Conservation (phyloP, 1,140 invertebrate genomes). For the Megalopta genalis region DNA sequence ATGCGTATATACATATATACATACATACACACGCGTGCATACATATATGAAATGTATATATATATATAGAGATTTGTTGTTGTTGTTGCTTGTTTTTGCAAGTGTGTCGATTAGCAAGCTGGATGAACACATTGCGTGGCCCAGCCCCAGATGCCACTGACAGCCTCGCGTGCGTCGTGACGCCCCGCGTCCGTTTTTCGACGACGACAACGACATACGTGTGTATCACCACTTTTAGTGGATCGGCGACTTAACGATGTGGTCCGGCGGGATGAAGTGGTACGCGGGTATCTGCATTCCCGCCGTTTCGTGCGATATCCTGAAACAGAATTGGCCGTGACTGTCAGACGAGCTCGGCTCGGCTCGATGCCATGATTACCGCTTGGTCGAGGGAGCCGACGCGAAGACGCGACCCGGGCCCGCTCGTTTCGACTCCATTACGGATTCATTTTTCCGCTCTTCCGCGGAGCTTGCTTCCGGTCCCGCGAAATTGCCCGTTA, state of each 20-base stretch:
- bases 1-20: too few relatives aligned
- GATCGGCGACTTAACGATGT: conserved; percentile 94
- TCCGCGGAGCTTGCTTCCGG: too few relatives aligned
- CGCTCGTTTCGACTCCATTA: background rate
- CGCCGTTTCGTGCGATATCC: conserved; percentile 95
- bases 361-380: too few relatives aligned
- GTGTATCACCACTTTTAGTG: conserved; percentile 84
- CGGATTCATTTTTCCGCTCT: too few relatives aligned
- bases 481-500: too few relatives aligned
- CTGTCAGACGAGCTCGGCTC: conserved; percentile 31
- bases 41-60: background rate
- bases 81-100: conserved; percentile 36
- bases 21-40: too few relatives aligned
- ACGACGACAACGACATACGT: conserved; percentile 68
- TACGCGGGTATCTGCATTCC: conserved; percentile 93
- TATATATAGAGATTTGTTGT: conserved; percentile 6
- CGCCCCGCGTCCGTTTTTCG: conserved; percentile 61
- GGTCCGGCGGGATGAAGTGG: conserved; percentile 94
- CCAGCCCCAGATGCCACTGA: conserved; percentile 67
- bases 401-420: background rate
- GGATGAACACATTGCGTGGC: conserved; percentile 72
- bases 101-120: conserved; percentile 67
- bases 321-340: conserved; percentile 80
- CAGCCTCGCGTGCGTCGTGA: conserved; percentile 63
- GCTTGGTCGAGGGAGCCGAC: background rate